A percentile compares a stretch with the other conserved stretches of the same genome.
Conservation (phyloP, 2,797 vertebrate genomes). For the Gadopsis bispinosus region DNA sequence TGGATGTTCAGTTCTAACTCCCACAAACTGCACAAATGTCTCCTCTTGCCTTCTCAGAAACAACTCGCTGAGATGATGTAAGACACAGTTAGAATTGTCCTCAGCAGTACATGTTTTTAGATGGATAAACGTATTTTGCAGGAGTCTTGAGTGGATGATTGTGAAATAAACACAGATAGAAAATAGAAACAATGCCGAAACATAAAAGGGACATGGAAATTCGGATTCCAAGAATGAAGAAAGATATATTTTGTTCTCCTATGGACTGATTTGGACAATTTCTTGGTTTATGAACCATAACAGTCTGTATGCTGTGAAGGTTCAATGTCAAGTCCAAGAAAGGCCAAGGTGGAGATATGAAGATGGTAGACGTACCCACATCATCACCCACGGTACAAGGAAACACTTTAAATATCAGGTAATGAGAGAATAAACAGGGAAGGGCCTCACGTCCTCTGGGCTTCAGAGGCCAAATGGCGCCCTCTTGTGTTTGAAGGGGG, state of each 20-base stretch:
- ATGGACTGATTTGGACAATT: slow-evolving; percentile 18
- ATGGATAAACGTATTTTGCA: slow-evolving; percentile 40
- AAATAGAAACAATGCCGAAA: slow-evolving; percentile 33
- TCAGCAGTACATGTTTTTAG: slow-evolving; percentile 31
- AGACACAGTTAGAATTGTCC: slow-evolving; percentile 35
- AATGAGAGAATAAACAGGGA: slow-evolving; percentile 48
- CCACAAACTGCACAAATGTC: slow-evolving; percentile 10
- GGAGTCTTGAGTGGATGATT: slow-evolving; percentile 57
- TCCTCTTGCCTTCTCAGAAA: slow-evolving; percentile 38
- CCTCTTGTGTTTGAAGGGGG: slow-evolving; percentile 68
- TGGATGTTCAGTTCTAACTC: slow-evolving; percentile 17
- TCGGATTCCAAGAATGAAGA: slow-evolving; percentile 39
- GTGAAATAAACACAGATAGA: slow-evolving; percentile 60
- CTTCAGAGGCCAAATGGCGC: slow-evolving; percentile 50
- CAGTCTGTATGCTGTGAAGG: slow-evolving; percentile 27
- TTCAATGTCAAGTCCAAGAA: slow-evolving; percentile 38
- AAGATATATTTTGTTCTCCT: slow-evolving; percentile 6
- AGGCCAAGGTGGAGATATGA: slow-evolving; percentile 26
- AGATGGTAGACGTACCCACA: slow-evolving; percentile 35
- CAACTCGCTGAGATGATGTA: slow-evolving; percentile 24
- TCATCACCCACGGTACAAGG: slow-evolving; percentile 47
- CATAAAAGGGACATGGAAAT: slow-evolving; percentile 22
- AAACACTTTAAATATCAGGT: slow-evolving; percentile 47
- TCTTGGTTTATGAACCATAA: slow-evolving; percentile 31
- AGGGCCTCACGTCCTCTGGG: slow-evolving; percentile 40